Base-by-base conservation (phyloP, 1,140 invertebrate genomes). In the Hyphantria cunea region DNA sequence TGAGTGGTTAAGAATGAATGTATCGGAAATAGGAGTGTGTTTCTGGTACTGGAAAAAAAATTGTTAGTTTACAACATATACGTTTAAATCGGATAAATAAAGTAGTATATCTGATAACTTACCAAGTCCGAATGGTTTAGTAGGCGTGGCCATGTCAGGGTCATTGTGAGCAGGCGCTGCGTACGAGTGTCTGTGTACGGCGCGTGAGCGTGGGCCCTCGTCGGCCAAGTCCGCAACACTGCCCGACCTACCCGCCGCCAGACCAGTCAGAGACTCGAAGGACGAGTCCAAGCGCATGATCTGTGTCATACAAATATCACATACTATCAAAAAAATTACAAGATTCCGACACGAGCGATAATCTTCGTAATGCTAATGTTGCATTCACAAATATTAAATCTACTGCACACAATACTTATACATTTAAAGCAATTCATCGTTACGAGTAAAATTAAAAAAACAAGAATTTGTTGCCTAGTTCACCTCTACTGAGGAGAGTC, bases 81-180 rank as follows among this genome's bases (percentile, higher is more conserved):
- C 45, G n/a, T 45, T 58, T 64, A 3, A 41, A n/a, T 37, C 34
- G 25, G 14, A 0, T 11, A 12, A 12, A n/a, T 17, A 1, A 41
- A 8, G 41, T 13, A 32, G 25, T 56, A 3, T 12, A 11, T 54
- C 0, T 39, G 5, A n/a, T n/a, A 60, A 91, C 95, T 92, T 93
- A 96, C 95, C 95, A 62, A 96, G 93, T 85, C 95, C 95, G 82
- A 96, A 96, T 25, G 95, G 93, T 90, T 96, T 96, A 9, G 93
- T 86, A 10, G 94, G 93, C 49, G 93, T 90, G 50, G 90, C 66
- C 7, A 92, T 74, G 60, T 93, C 93, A 3, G 92, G 85, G 62
- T 92, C 91, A 64, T 66, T 68, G 52, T 84, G 81, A 45, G 81
- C 63, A 7, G 85, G 84, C 77, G 93, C 92, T 47, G 93, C 76